These are phyloP conservation scores for Synergus umbraculus DNA, from an alignment of 2,888 invertebrate species.

Conservation along the genomic window DNA sequence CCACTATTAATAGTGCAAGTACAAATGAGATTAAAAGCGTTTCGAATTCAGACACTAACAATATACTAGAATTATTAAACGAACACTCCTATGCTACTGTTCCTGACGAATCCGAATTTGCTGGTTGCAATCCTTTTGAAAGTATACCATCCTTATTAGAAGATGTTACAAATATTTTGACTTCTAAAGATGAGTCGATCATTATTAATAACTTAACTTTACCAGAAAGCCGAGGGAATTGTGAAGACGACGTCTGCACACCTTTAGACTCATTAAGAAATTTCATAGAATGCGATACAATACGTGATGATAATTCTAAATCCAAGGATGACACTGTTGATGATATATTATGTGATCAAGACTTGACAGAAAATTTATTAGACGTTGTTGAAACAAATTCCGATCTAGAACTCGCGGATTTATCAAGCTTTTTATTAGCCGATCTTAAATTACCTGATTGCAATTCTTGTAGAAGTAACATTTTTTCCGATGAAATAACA, in stretches of 20 bases:
- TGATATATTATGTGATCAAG: neutral
- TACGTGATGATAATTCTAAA: neutral
- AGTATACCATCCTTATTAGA: neutral
- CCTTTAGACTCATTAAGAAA: neutral
- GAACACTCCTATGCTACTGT: neutral
- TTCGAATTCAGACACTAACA: neutral
- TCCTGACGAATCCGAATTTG: neutral
- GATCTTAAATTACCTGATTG: neutral
- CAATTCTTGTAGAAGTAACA: neutral
- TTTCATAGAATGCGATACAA: neutral
- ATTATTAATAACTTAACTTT: too few species aligned
- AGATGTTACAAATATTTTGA: neutral
- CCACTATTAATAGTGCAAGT: too few species aligned
- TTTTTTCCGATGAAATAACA: neutral
- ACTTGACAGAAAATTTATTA: too few species aligned
- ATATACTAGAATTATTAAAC: neutral
- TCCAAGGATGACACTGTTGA: neutral
- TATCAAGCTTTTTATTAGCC: neutral
- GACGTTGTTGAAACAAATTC: neutral
- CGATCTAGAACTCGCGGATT: neutral
- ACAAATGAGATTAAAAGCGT: neutral
- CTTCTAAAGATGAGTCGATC: neutral
- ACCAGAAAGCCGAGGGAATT: too few species aligned
- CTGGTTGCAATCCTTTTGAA: neutral
- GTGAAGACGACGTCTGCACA: too few species aligned